Conservation (phyloP, 2,113 vertebrate genomes). For the Spizaetus ornatus region DNA sequence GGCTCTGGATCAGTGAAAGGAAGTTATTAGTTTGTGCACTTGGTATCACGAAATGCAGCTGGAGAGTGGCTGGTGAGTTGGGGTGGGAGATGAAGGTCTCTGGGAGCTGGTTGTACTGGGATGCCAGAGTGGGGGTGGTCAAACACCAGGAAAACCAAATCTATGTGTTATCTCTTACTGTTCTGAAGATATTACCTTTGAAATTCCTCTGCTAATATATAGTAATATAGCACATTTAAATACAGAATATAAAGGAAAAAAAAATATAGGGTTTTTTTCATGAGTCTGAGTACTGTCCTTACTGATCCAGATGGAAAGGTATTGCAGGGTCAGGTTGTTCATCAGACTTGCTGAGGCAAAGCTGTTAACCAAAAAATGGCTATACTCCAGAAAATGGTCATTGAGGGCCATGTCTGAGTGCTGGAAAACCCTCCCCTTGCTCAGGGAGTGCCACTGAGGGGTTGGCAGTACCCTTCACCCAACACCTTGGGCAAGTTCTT, state of each 20-base stretch:
- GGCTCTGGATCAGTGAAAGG: background rate
- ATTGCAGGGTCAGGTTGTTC: background rate
- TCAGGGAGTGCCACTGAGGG: background rate
- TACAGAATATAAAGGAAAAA: background rate
- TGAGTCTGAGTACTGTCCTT: background rate
- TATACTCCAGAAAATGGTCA: background rate
- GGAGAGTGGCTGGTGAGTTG: background rate
- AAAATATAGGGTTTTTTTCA: rapidly evolving
- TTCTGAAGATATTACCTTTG: background rate
- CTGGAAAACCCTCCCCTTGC: background rate
- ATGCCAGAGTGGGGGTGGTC: rapidly evolving
- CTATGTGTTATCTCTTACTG: background rate
- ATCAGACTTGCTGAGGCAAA: background rate
- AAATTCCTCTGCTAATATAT: background rate
- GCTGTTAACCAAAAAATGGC: background rate
- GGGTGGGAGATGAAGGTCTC: background rate
- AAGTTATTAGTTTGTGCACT: background rate
- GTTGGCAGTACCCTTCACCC: background rate
- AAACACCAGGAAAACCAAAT: background rate
- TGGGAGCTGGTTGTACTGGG: background rate
- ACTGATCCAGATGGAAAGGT: background rate
- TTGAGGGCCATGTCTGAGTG: background rate
- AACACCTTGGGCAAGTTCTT: background rate
- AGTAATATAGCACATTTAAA: background rate
- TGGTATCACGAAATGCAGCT: background rate